Evolutionary conservation across 2,797 vertebrate species (phyloP).

Genomic region (Poeciliopsis paucimaculata): DNA sequence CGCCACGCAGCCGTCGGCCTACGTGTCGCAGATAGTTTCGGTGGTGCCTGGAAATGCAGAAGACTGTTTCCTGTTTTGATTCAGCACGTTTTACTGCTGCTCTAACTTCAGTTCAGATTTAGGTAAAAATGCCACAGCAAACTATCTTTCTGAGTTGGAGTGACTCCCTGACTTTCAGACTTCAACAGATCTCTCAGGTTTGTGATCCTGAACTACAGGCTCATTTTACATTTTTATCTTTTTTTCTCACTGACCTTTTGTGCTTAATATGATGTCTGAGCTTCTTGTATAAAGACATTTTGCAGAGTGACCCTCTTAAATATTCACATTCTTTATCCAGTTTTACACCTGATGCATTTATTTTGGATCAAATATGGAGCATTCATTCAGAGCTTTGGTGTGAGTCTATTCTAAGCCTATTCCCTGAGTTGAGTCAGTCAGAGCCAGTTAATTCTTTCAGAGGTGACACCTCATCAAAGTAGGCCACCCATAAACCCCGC

Average conservation of each 20-base stretch:
- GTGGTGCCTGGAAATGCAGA: conserved; percentile 59
- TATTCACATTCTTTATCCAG: not conserved
- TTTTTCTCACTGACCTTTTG: conserved; percentile 13
- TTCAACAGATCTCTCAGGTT: conserved; percentile 68
- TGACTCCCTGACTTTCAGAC: conserved; percentile 59
- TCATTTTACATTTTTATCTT: conserved; percentile 27
- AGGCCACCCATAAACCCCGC: conserved; percentile 68
- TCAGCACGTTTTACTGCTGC: conserved; percentile 29
- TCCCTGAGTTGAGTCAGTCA: conserved; percentile 59
- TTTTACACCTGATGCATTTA: conserved; percentile 10
- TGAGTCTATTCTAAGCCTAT: conserved; percentile 62
- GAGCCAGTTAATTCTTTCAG: conserved; percentile 63
- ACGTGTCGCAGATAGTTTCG: conserved; percentile 32
- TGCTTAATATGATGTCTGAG: conserved; percentile 7
- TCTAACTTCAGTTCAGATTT: conserved; percentile 37
- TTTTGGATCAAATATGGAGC: conserved; percentile 29
- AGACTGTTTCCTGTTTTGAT: conserved; percentile 35
- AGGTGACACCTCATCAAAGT: conserved; percentile 70
- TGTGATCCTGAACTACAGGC: conserved; percentile 43
- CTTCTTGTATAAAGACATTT: conserved; percentile 27
- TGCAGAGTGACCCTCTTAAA: conserved; percentile 3
- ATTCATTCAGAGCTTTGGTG: conserved; percentile 31
- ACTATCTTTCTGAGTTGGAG: conserved; percentile 51
- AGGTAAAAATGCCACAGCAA: conserved; percentile 67
- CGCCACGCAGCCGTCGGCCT: conserved; percentile 18